Evolutionary conservation across 2,888 invertebrate species (phyloP), one percentile per base, ranked within the genome.

Genomic region (Pseudococcus longispinus): DNA sequence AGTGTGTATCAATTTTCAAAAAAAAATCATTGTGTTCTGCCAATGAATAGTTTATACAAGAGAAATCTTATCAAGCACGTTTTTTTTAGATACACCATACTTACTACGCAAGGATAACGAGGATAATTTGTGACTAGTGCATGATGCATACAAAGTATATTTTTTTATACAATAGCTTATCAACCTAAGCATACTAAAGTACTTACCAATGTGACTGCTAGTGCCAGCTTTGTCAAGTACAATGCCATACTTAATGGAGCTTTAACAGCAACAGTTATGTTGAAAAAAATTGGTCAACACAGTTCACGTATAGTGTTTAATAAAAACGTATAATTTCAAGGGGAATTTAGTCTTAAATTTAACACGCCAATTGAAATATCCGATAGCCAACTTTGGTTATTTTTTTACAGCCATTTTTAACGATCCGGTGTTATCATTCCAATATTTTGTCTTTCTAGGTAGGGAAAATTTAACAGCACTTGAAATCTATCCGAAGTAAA

Each of bases 81-180:
- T 70, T 60, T 32, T n/a, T 37, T 70, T 18, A 65, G 26, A 70
- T 70, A 70, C 70, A 18, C 18, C n/a, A 8, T 26, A 3, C n/a
- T 37, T 37, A 65, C 65, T 23, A 65, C 13, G 26, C 65, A 42
- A 80, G 42, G 42, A 80, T 80, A 42, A 80, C 77, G 37, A 80
- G 42, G 77, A 80, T 42, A 80, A 80, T 80, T 80, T 80, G 77
- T 80, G 77, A 80, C 42, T 42, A 20, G 4, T 80, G 77, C 32
- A 42, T 42, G 42, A 18, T 80, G 77, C 77, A 80, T 80, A 80
- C 13, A 20, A 42, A 80, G 42, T 37, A 3, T 60, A 70, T 29
- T 70, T 4, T n/a, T 70, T 70, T 70, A 32, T 29, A 70, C 15
- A 29, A 70, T 70, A 13, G 18, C 2, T 70, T 70, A 70, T 70